Percentiles rank a stretch among this genome's conserved stretches.
Evolutionary conservation across 2,888 invertebrate species (phyloP).

Genomic region (Eutolmus rufibarbis): DNA sequence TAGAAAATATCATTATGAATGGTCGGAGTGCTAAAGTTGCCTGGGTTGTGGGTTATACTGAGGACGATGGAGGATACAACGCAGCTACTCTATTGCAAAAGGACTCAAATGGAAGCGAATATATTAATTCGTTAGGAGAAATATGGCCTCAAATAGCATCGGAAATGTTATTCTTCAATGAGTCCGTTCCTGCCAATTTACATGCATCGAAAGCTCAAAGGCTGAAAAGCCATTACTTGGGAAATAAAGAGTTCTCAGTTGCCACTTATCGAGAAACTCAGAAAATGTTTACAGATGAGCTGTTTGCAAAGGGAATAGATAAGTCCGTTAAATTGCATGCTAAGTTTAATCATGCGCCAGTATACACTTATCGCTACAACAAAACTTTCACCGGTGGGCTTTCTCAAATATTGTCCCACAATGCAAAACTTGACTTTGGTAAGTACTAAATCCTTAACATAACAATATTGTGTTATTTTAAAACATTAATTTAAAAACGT

Average conservation of each 20-base stretch:
- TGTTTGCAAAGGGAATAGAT: slow-evolving; percentile 70
- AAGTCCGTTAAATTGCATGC: slow-evolving; percentile 67
- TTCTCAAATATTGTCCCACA: slow-evolving; percentile 65
- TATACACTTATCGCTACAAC: slow-evolving; percentile 72
- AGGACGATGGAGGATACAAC: slow-evolving; percentile 78
- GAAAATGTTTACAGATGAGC: slow-evolving; percentile 71
- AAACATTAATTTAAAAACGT: no score
- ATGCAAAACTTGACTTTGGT: slow-evolving; percentile 65
- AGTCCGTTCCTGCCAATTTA: slow-evolving; percentile 57
- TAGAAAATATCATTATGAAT: slow-evolving; percentile 68
- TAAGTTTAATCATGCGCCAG: slow-evolving; percentile 66
- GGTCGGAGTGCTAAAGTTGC: slow-evolving; percentile 73
- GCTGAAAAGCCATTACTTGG: slow-evolving; percentile 68
- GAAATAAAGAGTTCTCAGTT: slow-evolving; percentile 64
- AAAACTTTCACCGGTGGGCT: slow-evolving; percentile 69
- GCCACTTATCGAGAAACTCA: slow-evolving; percentile 60
- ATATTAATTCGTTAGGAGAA: slow-evolving; percentile 65
- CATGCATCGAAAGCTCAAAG: slow-evolving; percentile 64
- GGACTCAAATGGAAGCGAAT: slow-evolving; percentile 53
- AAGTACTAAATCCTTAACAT: slow-evolving; percentile 54
- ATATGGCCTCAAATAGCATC: slow-evolving; percentile 70
- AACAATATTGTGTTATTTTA: no score
- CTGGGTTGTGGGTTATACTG: slow-evolving; percentile 72
- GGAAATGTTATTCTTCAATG: slow-evolving; percentile 69
- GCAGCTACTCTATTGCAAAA: slow-evolving; percentile 63